phyloP scores from a whole-genome alignment of 2,797 vertebrate genomes.

The Lophotriccus pileatus region DNA sequence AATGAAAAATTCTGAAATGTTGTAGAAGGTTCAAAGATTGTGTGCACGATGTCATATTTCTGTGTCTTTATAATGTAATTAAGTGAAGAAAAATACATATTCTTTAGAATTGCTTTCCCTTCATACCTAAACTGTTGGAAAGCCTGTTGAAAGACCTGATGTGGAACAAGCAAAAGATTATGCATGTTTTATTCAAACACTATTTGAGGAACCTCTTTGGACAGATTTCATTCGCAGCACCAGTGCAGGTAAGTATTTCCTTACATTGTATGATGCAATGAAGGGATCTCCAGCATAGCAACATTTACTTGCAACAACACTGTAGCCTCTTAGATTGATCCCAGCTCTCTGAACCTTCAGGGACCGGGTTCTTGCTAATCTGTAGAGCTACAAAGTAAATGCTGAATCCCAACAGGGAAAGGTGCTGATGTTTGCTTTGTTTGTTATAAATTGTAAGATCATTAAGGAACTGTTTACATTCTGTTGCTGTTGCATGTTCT shows the following conservation, averaged over 20 bases:
- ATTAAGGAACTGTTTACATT: constrained; percentile 74
- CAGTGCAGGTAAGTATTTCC: constrained; percentile 20
- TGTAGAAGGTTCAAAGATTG: not conserved
- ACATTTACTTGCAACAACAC: constrained; percentile 32
- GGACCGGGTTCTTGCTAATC: constrained; percentile 55
- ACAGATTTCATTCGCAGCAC: constrained; percentile 24
- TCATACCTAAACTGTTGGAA: not conserved
- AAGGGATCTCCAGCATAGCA: constrained; percentile 58
- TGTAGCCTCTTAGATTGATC: constrained; percentile 63
- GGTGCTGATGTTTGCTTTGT: constrained; percentile 65
- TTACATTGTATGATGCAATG: constrained; percentile 66
- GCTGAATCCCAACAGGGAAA: constrained; percentile 47
- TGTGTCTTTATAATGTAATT: not conserved
- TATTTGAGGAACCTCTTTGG: constrained; percentile 15
- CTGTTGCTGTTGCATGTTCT: constrained; percentile 39
- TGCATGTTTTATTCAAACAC: not conserved
- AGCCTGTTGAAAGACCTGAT: not conserved
- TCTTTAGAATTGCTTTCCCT: not conserved
- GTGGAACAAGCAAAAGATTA: not conserved
- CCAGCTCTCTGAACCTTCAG: constrained; percentile 44
- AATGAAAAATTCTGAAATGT: not conserved
- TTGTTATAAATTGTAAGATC: constrained; percentile 61
- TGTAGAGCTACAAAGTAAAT: constrained; percentile 58
- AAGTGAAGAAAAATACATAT: not conserved
- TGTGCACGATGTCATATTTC: not conserved